Evolutionary conservation across 1,140 invertebrate genomes (phyloP), one percentile per base, ranked within the genome.

Genomic region (Drosophila auraria): DNA sequence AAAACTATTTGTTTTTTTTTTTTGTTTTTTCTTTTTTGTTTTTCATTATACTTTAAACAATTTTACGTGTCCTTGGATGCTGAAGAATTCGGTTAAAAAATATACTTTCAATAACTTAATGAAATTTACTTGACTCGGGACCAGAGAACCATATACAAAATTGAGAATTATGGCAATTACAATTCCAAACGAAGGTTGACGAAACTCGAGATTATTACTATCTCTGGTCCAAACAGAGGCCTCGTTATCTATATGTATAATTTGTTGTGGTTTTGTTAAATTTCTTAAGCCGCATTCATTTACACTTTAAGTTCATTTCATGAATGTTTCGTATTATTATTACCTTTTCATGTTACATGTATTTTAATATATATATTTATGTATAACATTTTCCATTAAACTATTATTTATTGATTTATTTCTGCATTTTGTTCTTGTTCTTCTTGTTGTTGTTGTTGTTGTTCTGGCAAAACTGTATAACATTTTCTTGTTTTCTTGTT

Each of bases 341-440:
- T 79, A 44, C 42, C 61, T 72, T 73, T 59, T 74, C 66, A 80
- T 77, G 79, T 78, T 86, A 74, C 58, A 70, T 84, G 63, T 80
- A 73, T 83, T 80, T 82, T 69, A 80, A 84, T 56, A 56, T 56
- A 56, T 86, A 83, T 86, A 66, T 78, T 79, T 62, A 82, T 80
- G 68, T 64, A 80, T 87, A 87, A 87, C 76, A 77, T 80, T 87
- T 84, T 59, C 76, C 80, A 63, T 82, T 87, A 73, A 82, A 82
- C 77, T 87, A 78, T 78, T 83, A 65, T 81, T 89, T 83, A 74
- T 68, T 83, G 53, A 73, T 83, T 82, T 65, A 51, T 44, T 82
- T 81, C 50, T 69, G 68, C 72, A 62, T 71, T 81, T 42, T 66
- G 63, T 80, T 76, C 42, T 63, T 38, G 49, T 49, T 76, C 25